phyloP scores from a whole-genome alignment of 2,113 vertebrate species.

The Drymodes brunneopygia region DNA sequence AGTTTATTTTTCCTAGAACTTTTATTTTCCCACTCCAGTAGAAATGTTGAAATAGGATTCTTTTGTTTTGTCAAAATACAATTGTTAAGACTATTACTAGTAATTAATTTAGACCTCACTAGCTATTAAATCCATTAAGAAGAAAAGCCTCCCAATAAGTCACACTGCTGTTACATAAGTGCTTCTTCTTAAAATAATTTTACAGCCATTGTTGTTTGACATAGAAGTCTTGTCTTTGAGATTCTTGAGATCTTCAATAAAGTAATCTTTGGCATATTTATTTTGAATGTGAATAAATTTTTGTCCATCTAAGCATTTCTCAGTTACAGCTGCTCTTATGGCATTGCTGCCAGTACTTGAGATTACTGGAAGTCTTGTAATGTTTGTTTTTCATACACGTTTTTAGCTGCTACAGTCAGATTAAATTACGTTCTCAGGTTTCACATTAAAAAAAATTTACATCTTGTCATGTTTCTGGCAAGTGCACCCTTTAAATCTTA shows the following conservation, averaged over 20 bases:
- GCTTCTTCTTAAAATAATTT: not conserved
- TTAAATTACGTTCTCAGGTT: constrained; percentile 41
- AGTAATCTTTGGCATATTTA: not conserved
- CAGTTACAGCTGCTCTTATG: not conserved
- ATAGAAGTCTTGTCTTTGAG: not conserved
- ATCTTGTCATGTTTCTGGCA: constrained; percentile 37
- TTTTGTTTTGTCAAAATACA: not conserved
- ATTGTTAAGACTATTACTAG: not conserved
- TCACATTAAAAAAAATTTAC: constrained; percentile 10
- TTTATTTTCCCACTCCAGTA: not conserved
- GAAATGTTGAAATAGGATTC: not conserved
- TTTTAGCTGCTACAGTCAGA: constrained; percentile 17
- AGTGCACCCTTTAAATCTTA: not conserved
- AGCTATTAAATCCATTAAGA: not conserved
- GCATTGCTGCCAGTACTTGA: constrained; percentile 1
- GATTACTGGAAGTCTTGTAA: constrained; percentile 7
- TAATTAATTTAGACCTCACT: not conserved
- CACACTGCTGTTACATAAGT: not conserved
- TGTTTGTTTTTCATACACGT: constrained; percentile 24
- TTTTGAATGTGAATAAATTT: not conserved
- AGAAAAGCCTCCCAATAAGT: not conserved
- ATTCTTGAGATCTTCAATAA: not conserved
- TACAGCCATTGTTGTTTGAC: not conserved
- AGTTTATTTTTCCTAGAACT: not conserved
- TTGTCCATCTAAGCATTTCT: not conserved